Conservation (phyloP, 2,888 invertebrate genomes). For the Cryptus armator region DNA sequence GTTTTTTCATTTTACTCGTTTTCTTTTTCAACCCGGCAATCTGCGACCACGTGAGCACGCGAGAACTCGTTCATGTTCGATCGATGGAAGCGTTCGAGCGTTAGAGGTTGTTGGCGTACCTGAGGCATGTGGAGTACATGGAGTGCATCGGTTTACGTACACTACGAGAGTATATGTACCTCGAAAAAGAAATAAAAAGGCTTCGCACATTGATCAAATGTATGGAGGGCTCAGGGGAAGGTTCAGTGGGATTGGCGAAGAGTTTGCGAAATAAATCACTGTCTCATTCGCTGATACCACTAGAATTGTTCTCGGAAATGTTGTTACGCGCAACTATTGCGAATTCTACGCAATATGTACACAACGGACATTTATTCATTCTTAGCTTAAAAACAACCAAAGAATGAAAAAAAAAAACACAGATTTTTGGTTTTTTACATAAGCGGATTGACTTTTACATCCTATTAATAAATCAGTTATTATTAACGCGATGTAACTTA, state of each 20-base stretch:
- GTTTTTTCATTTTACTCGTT: slow-evolving; percentile 12
- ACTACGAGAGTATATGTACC: slow-evolving; percentile 1
- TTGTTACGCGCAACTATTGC: not conserved
- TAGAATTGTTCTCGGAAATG: slow-evolving; percentile 30
- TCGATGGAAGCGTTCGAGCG: slow-evolving; percentile 57
- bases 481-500: no score
- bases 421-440: no score
- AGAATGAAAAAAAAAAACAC: no score
- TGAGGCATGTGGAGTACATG: slow-evolving; percentile 10
- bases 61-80: slow-evolving; percentile 50
- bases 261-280: slow-evolving; percentile 30
- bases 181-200: not conserved
- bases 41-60: slow-evolving; percentile 56
- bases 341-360: slow-evolving; percentile 6
- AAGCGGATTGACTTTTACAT: no score
- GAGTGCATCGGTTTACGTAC: not conserved
- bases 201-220: slow-evolving; percentile 15
- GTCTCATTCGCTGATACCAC: slow-evolving; percentile 18
- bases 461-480: no score
- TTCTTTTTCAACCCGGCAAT: slow-evolving; percentile 33
- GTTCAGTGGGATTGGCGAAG: not conserved
- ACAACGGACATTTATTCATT: not conserved
- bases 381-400: not conserved
- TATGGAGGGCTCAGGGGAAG: not conserved
- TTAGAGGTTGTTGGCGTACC: slow-evolving; percentile 48